These are phyloP conservation scores for Lindbergichthys nudifrons DNA, from an alignment of 2,797 vertebrate genomes.

Conservation along the genomic window DNA sequence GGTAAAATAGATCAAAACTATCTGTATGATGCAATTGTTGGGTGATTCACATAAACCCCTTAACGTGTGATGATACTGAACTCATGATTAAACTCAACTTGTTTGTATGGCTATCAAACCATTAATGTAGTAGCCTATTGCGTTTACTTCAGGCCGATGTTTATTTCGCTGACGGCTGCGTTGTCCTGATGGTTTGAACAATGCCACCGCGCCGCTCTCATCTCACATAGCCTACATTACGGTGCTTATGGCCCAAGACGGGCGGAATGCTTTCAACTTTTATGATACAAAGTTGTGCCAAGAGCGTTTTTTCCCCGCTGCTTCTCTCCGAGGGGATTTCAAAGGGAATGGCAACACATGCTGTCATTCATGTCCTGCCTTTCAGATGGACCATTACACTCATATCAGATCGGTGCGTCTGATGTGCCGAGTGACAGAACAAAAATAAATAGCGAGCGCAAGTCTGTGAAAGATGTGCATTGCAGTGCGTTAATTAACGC, in stretches of 20 bases:
- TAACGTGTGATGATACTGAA: not conserved
- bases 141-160: not conserved
- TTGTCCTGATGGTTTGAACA: slow-evolving; percentile 65
- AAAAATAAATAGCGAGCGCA: slow-evolving; percentile 74
- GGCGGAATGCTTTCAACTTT: slow-evolving; percentile 82
- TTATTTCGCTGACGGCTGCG: slow-evolving; percentile 25
- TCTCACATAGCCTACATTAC: slow-evolving; percentile 61
- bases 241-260: slow-evolving; percentile 65
- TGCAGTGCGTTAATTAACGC: slow-evolving; percentile 79
- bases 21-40: not conserved
- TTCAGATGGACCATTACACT: slow-evolving; percentile 72
- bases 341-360: slow-evolving; percentile 77
- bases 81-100: not conserved
- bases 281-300: slow-evolving; percentile 76
- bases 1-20: not conserved
- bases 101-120: slow-evolving; percentile 1
- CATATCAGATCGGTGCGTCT: slow-evolving; percentile 71
- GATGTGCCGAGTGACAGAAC: slow-evolving; percentile 73
- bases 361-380: slow-evolving; percentile 71
- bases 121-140: not conserved
- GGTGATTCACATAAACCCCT: not conserved
- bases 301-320: slow-evolving; percentile 58
- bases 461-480: slow-evolving; percentile 76
- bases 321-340: slow-evolving; percentile 62
- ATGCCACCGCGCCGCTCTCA: slow-evolving; percentile 55